Conservation (phyloP, 2,888 invertebrate species). For the Cryptocephalus primarius region DNA sequence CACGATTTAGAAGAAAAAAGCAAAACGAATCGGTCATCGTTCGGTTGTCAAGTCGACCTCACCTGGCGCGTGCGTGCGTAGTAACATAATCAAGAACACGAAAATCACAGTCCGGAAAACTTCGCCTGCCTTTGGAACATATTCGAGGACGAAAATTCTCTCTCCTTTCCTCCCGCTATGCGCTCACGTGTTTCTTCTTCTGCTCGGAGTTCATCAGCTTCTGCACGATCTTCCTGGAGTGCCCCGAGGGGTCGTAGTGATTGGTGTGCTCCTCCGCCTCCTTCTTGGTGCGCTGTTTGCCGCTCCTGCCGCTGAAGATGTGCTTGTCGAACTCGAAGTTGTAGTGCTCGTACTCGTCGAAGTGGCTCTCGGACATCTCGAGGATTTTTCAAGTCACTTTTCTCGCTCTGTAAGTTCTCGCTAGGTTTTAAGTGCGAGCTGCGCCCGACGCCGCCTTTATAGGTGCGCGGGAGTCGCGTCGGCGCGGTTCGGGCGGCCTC, state of each 20-base stretch:
- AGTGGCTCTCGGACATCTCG: slow-evolving; percentile 20
- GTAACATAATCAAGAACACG: too few relatives aligned
- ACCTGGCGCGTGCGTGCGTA: too few relatives aligned
- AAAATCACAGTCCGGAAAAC: not conserved
- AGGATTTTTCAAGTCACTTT: too few relatives aligned
- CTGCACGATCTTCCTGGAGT: slow-evolving; percentile 82
- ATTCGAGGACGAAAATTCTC: not conserved
- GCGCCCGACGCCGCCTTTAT: too few relatives aligned
- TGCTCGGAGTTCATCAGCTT: slow-evolving; percentile 77
- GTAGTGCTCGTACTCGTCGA: slow-evolving; percentile 89
- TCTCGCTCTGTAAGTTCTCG: too few relatives aligned
- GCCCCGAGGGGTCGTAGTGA: slow-evolving; percentile 84
- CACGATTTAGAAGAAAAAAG: too few relatives aligned
- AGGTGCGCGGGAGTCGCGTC: too few relatives aligned
- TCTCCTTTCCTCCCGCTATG: not conserved
- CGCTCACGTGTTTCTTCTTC: slow-evolving; percentile 50
- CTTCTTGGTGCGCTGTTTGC: slow-evolving; percentile 82
- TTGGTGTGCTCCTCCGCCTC: slow-evolving; percentile 84
- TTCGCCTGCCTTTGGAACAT: not conserved
- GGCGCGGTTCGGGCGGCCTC: too few relatives aligned
- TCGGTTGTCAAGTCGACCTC: too few relatives aligned
- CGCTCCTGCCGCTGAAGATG: slow-evolving; percentile 75
- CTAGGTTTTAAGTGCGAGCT: too few relatives aligned
- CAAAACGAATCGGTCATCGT: too few relatives aligned
- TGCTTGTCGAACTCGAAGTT: slow-evolving; percentile 90